phyloP scores from a whole-genome alignment of 2,888 invertebrate species.

The Myopa testacea region DNA sequence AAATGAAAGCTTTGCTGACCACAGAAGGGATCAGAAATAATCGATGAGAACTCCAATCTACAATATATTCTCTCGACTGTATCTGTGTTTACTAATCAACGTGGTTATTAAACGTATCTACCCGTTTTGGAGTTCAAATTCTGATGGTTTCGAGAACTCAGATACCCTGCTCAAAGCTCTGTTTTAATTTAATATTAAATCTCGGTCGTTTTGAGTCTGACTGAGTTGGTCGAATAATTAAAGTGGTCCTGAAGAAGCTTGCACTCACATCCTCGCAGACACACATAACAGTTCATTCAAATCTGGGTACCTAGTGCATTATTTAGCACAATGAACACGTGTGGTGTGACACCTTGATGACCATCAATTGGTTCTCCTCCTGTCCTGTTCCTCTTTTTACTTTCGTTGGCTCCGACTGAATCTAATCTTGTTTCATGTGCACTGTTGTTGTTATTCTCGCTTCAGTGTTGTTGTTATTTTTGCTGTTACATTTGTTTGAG shows the following conservation, averaged over 20 bases:
- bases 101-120: too few species aligned
- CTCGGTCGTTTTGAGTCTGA: background rate
- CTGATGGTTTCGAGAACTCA: conserved; percentile 40
- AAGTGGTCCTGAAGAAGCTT: background rate
- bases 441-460: background rate
- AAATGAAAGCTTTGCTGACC: too few species aligned
- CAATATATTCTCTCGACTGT: too few species aligned
- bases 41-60: too few species aligned
- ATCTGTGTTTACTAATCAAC: too few species aligned
- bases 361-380: conserved; percentile 29
- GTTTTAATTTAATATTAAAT: conserved; percentile 5
- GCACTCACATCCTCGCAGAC: conserved; percentile 15
- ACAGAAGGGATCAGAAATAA: too few species aligned
- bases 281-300: conserved; percentile 8
- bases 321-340: conserved; percentile 35
- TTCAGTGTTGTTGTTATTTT: too few species aligned
- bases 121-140: too few species aligned
- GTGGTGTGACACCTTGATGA: conserved; percentile 33
- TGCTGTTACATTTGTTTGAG: too few species aligned
- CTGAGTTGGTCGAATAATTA: conserved; percentile 14
- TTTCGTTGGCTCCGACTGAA: background rate
- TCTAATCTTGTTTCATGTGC: background rate
- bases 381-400: background rate
- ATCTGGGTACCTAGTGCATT: conserved; percentile 26
- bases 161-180: conserved; percentile 1